phyloP scores from a whole-genome alignment of 2,888 invertebrate genomes.

The Microctonus hyperodae region DNA sequence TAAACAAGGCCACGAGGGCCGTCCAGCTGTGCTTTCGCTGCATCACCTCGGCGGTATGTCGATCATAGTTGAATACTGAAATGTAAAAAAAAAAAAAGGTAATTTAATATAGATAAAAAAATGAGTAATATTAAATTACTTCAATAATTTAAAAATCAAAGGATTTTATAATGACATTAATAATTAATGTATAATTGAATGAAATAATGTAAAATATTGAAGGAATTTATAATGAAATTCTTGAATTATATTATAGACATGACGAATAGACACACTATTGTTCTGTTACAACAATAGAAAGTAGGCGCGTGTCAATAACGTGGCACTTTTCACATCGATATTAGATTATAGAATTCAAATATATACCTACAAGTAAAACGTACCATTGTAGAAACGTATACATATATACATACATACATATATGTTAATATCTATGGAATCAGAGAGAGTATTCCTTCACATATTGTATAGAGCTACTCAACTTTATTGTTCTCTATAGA shows the following conservation, averaged over 20 bases:
- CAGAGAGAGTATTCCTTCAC: neutral
- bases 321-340: neutral
- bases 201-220: no score
- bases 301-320: neutral
- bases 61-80: slow-evolving; percentile 50
- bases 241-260: neutral
- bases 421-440: no score
- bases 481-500: neutral
- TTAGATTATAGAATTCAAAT: no score
- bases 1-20: slow-evolving; percentile 56
- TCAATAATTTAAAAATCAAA: no score
- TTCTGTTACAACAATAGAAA: neutral
- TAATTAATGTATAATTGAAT: no score
- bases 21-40: slow-evolving; percentile 47
- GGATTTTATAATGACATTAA: no score
- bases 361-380: neutral
- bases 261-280: neutral
- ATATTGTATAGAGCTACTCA: slow-evolving; percentile 1
- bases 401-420: no score
- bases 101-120: neutral
- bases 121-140: neutral
- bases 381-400: neutral
- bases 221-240: neutral
- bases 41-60: slow-evolving; percentile 51
- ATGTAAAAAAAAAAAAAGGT: slow-evolving; percentile 29